A percentile compares a stretch with the other conserved stretches of the same genome.
Conservation (phyloP, 2,113 vertebrate species). For the Sphaerodactylus townsendi region DNA sequence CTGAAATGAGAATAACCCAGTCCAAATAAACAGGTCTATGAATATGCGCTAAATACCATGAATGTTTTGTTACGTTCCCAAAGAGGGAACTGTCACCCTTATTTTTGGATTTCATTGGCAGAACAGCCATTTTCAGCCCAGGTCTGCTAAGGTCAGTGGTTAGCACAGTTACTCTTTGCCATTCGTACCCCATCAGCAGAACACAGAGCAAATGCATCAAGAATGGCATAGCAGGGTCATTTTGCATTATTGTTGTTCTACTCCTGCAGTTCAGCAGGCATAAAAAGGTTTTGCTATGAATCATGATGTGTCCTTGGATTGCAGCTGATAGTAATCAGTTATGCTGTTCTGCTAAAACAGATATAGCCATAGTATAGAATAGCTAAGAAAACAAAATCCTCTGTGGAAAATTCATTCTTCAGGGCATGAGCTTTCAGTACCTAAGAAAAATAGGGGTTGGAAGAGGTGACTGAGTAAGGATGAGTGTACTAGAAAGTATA, state of each 20-base stretch:
- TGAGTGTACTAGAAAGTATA: constrained; percentile 48
- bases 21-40: background rate
- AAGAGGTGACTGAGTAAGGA: constrained; percentile 30
- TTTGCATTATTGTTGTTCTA: constrained; percentile 41
- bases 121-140: background rate
- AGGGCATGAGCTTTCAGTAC: constrained; percentile 54
- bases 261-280: background rate
- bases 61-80: background rate
- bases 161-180: fast-evolving
- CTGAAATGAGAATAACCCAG: background rate
- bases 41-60: background rate
- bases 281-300: constrained; percentile 55
- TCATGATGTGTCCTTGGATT: constrained; percentile 65
- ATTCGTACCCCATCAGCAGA: background rate
- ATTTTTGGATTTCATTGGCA: background rate
- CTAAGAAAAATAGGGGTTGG: constrained; percentile 38
- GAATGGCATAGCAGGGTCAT: background rate
- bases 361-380: constrained; percentile 65
- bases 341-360: constrained; percentile 69
- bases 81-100: background rate
- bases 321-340: constrained; percentile 63
- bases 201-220: constrained; percentile 37
- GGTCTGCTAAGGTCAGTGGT: constrained; percentile 16
- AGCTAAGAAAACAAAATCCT: constrained; percentile 66
- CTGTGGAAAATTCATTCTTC: constrained; percentile 63